phyloP scores from a whole-genome alignment of 2,113 vertebrate genomes.

The Cyanocitta stelleri region DNA sequence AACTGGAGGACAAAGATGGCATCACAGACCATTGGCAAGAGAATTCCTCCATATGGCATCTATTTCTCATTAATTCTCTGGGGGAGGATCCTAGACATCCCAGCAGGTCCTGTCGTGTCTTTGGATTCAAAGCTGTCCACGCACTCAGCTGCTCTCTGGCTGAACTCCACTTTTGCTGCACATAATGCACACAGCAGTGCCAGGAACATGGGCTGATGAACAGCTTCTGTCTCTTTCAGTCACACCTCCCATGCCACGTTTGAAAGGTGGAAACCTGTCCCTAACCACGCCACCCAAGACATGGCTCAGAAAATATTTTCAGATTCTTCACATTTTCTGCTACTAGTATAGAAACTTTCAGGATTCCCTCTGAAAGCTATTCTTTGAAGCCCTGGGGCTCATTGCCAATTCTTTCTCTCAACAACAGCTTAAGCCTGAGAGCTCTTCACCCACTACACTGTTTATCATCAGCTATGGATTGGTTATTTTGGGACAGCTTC shows the following conservation, averaged over 20 bases:
- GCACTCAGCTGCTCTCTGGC: constrained; percentile 46
- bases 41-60: constrained; percentile 54
- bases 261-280: neutral
- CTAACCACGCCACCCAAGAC: neutral
- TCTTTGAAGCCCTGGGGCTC: neutral
- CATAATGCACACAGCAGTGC: neutral
- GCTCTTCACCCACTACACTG: neutral
- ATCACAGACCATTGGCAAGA: constrained; percentile 30
- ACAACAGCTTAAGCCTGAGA: neutral
- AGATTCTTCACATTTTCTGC: neutral
- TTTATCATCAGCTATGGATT: neutral
- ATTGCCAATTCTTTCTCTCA: neutral
- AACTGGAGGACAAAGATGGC: constrained; percentile 18
- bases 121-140: constrained; percentile 31
- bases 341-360: neutral
- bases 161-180: neutral
- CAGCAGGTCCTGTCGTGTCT: constrained; percentile 1
- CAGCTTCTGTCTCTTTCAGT: neutral
- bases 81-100: constrained; percentile 44
- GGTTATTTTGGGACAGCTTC: neutral
- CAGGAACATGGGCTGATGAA: neutral
- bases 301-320: neutral
- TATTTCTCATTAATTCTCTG: constrained; percentile 54
- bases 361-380: neutral
- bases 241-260: neutral